Evolutionary conservation across 2,113 vertebrate species (phyloP).

Genomic region (Poicephalus gulielmi): DNA sequence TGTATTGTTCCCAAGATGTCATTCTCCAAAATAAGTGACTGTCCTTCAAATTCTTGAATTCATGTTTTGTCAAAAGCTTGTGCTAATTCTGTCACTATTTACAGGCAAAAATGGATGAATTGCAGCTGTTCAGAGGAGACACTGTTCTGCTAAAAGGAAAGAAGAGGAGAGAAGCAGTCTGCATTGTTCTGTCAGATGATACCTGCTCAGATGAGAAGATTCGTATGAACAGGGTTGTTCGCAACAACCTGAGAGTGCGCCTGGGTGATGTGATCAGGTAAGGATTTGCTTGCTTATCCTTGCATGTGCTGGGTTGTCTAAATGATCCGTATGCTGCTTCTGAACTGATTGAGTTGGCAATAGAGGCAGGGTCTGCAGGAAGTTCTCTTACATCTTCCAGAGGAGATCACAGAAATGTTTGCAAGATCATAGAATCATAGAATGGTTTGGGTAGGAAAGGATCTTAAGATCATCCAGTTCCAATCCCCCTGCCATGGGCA

Average conservation of each 20-base stretch:
- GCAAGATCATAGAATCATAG: not conserved
- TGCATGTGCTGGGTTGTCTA: not conserved
- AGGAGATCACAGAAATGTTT: not conserved
- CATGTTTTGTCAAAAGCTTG: not conserved
- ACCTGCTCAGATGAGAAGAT: conserved; percentile 98
- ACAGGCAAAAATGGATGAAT: conserved; percentile 97
- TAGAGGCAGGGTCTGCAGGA: not conserved
- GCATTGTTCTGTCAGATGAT: conserved; percentile 97
- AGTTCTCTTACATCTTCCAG: not conserved
- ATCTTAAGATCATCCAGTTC: no score
- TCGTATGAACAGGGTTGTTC: conserved; percentile 98
- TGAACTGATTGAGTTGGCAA: not conserved
- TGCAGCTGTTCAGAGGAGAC: conserved; percentile 97
- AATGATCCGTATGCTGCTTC: not conserved
- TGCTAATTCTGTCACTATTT: not conserved
- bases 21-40: not conserved
- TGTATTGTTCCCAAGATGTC: not conserved
- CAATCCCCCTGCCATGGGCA: no score
- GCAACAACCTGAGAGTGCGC: conserved; percentile 95
- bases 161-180: conserved; percentile 96
- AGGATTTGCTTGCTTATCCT: not conserved
- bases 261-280: conserved; percentile 98
- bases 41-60: not conserved
- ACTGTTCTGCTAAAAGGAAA: conserved; percentile 98
- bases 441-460: no score